Base-by-base conservation (phyloP, 2,888 invertebrate genomes). In the Sinopyrophorus schimmeli region DNA sequence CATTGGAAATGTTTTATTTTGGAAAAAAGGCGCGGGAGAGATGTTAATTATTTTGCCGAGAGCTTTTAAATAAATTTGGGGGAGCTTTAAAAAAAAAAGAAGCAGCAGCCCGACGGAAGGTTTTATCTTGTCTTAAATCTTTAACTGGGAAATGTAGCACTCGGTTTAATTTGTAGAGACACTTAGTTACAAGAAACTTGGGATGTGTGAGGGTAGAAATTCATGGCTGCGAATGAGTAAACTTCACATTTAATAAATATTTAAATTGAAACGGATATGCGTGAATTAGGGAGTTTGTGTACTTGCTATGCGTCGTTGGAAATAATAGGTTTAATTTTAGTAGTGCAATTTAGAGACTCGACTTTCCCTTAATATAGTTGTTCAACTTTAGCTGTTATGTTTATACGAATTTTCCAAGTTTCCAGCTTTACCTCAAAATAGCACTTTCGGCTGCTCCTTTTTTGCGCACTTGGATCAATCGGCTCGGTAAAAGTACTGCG, bases 241-340 rank as follows among this genome's bases (percentile, higher is more conserved):
- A 26, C 26, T 41, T 41, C 24, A 16, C 24, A 17, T 41, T 41
- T 41, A 41, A 41, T 41, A 41, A 41, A 41, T 41, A 21, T 31
- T 41, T 41, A 31, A 41, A 32, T 32, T 10, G 32, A 32, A 32
- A 32, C 31, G 30, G 41, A 41, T 41, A 31, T 41, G 18, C 27
- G 31, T 41, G 32, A 30, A 41, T 23, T 41, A 15, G 40, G 24
- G 30, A 11, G 41, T 31, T 41, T 32, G 41, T 32, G 30, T 32
- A 24, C n/a, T 31, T 10, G 9, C 18, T 34, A 27, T 27, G 11
- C 38, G 23, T 26, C 26, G 21, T 15, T 11, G 26, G 38, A 24
- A 38, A 17, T 38, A 38, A 38, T 38, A 38, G 38, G 34, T 28
- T 43, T 32, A 32, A 35, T 20, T 44, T 37, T 34, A 32, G 24